Evolutionary conservation across 2,888 invertebrate genomes (phyloP), one percentile per base, ranked within the genome.

Genomic region (Osmoderma eremita): DNA sequence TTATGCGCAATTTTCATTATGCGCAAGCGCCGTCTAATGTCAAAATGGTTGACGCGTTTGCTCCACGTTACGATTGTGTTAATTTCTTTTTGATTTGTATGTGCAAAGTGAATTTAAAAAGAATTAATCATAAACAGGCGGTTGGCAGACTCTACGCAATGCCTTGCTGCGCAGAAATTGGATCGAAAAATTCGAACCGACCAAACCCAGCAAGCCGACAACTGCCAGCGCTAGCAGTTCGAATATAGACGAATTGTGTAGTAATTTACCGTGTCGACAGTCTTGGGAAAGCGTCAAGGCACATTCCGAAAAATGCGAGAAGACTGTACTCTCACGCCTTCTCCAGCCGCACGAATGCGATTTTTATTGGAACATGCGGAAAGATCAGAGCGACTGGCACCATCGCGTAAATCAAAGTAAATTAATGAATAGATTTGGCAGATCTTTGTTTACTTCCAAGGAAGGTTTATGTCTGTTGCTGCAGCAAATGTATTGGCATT

Each of bases 371-470:
- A 94, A 94, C 51, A 90, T 93, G 65, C 90, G 93, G 71, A 88
- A 92, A 67, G 95, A 95, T 72, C 91, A 90, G 81, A 88, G 89
- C 71, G 92, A 93, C 75, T 90, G 91, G 87, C 87, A 85, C 54
- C 82, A 83, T 65, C 80, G 84, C 61, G 82, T 89, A 13, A 86
- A 85, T 74, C 88, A 87, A 67, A 86, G 88, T 48, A 91, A 91
- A 79, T 84, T 91, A 63, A 89, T 92, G 76, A 90, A 90, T 80
- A 90, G 96, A 76, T 96, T 93, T 81, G 91, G 91, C 73, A 88
- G 93, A 75, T 94, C 95, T 0, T 87, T 91, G 61, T 97, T 97
- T 78, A 96, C 97, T 0, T 95, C 96, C 0, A 97, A 97, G 86
- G 95, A 95, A 80, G 94, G 94, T 1, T 81, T 95, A 36, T 92